These are phyloP conservation scores for Colossoma macropomum DNA, from an alignment of 2,113 vertebrate species.

Conservation along the genomic window DNA sequence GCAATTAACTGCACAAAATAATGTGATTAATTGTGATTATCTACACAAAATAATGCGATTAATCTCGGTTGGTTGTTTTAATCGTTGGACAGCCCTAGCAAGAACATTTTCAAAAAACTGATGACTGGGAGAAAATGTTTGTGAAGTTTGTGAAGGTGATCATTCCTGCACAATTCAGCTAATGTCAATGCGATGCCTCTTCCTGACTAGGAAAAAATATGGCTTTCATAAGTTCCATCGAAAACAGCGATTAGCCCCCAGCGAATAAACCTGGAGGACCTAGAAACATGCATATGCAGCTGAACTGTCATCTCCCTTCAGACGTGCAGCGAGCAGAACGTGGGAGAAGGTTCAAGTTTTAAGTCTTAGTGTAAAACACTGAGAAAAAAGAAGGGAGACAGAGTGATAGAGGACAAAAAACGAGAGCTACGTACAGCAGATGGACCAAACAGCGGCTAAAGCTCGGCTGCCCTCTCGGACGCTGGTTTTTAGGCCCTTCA, in stretches of 20 bases:
- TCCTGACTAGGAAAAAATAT: conserved; percentile 12
- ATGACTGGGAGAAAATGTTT: background rate
- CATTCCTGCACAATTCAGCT: conserved; percentile 3
- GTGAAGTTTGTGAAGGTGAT: background rate
- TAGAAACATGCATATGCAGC: background rate
- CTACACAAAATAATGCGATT: too few relatives aligned
- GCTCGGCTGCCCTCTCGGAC: too few relatives aligned
- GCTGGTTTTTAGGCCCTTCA: background rate
- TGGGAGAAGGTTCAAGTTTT: background rate
- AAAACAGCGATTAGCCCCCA: background rate
- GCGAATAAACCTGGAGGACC: too few relatives aligned
- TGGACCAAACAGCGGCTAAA: background rate
- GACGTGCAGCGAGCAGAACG: background rate
- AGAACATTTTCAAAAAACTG: too few relatives aligned
- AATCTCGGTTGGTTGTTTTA: too few relatives aligned
- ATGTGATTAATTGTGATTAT: too few relatives aligned
- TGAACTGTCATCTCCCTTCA: background rate
- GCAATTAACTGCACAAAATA: too few relatives aligned
- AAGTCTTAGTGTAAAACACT: background rate
- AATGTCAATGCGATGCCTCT: conserved; percentile 3
- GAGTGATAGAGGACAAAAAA: too few relatives aligned
- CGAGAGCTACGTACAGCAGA: too few relatives aligned
- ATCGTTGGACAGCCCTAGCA: too few relatives aligned
- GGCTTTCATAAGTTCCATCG: conserved; percentile 32
- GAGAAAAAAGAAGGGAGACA: too few relatives aligned